These are phyloP conservation scores for Alectoris magna DNA, from an alignment of 2,797 vertebrate species.

Conservation along the genomic window DNA sequence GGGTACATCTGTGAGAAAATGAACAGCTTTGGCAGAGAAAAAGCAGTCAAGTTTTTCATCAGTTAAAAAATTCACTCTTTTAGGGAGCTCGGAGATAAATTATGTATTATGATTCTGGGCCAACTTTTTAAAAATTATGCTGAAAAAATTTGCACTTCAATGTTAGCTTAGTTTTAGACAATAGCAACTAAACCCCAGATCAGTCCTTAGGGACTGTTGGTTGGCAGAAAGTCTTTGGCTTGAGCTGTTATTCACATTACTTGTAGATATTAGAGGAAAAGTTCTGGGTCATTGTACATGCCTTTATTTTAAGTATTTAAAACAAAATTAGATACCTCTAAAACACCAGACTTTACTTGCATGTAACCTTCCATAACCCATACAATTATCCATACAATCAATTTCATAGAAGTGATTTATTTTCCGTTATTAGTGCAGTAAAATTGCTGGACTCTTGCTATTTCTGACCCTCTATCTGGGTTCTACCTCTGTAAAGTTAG, in stretches of 20 bases:
- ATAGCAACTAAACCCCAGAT: background rate
- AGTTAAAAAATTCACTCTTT: slow-evolving; percentile 30
- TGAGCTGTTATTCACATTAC: background rate
- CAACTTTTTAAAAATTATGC: background rate
- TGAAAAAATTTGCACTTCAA: slow-evolving; percentile 31
- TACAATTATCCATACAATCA: background rate
- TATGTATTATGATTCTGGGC: slow-evolving; percentile 39
- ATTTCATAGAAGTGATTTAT: background rate
- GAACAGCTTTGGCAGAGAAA: slow-evolving; percentile 27
- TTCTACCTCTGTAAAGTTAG: background rate
- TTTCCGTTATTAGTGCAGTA: background rate
- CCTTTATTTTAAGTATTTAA: background rate
- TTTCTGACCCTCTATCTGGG: background rate
- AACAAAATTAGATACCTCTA: background rate
- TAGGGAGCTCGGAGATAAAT: slow-evolving; percentile 42
- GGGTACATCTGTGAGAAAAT: background rate
- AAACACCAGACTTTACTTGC: background rate
- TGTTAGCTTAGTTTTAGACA: slow-evolving; percentile 53
- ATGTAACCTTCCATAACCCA: background rate
- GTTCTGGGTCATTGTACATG: background rate
- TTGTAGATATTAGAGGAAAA: background rate
- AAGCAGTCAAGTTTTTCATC: slow-evolving; percentile 10
- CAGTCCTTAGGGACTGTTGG: slow-evolving; percentile 2
- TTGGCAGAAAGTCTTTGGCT: slow-evolving; percentile 25
- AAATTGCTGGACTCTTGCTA: background rate